Conservation (phyloP, 2,888 invertebrate genomes). For the Barypeithes pellucidus region DNA sequence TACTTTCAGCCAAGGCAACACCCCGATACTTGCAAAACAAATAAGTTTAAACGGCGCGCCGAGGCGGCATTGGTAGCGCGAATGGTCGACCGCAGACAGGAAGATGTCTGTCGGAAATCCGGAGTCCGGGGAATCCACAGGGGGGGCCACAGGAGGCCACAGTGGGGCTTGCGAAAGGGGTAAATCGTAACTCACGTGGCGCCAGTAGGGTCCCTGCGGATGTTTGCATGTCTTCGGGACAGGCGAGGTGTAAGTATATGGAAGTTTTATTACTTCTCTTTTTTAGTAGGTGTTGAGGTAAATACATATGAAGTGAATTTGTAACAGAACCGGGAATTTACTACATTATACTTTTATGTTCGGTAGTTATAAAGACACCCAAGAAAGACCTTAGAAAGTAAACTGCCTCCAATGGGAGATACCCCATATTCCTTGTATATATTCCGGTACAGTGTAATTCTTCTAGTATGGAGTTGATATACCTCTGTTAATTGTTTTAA, state of each 20-base stretch:
- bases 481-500: too few species aligned
- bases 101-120: conserved; percentile 50
- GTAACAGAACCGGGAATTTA: too few species aligned
- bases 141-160: conserved; percentile 52
- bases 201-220: conserved; percentile 61
- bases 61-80: conserved; percentile 19
- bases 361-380: too few species aligned
- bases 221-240: conserved; percentile 48
- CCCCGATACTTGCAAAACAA: conserved; percentile 48
- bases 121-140: conserved; percentile 23
- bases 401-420: too few species aligned
- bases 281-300: neutral
- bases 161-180: conserved; percentile 58
- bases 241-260: conserved; percentile 19
- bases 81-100: conserved; percentile 51
- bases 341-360: too few species aligned
- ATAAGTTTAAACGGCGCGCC: conserved; percentile 50
- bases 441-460: too few species aligned
- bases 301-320: too few species aligned
- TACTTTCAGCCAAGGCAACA: conserved; percentile 36
- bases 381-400: too few species aligned
- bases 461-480: too few species aligned
- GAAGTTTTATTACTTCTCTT: conserved; percentile 9
- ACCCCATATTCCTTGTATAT: too few species aligned
- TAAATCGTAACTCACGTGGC: conserved; percentile 66